Evolutionary conservation across 2,113 vertebrate genomes (phyloP), one percentile per base, ranked within the genome.

Genomic region (Rhipidura dahli): DNA sequence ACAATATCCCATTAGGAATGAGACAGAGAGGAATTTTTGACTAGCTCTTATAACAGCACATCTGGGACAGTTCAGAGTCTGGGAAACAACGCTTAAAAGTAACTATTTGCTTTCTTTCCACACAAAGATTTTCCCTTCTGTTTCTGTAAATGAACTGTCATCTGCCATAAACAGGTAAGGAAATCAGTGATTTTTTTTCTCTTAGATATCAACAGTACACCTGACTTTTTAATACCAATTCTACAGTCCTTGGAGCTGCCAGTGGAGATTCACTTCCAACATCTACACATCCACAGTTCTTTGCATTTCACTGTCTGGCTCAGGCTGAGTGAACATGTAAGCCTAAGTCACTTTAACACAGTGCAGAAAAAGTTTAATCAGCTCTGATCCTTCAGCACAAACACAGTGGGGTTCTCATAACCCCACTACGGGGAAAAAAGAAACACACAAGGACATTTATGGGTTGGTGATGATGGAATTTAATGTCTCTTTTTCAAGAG

Each of bases 121-220:
- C 26, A 72, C 14, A 72, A 76, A 76, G 18, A 10, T 45, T 51
- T 65, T 69, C 15, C n/a, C 12, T 83, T 56, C 21, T 53, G 0
- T 51, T 80, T 83, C 71, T 24, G 12, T 24, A 72, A 83, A 54
- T 1, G 3, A 2, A 5, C 54, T 53, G 24, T 40, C 15, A 49
- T 4, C 13, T 66, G 45, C 40, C 50, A 51, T 7, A 49, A 70
- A 66, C 0, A 0, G 13, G 17, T 50, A 84, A 37, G 13, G 61
- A 60, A 81, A 87, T 50, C 35, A 68, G 22, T 39, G 35, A 14
- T 64, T 40, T 3, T 0, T 68, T 84, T 89, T 77, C 33, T 65
- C 50, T 63, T 51, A 57, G 18, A 59, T 81, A 70, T 50, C 59
- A 88, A 37, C 21, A 47, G 11, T 17, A 59, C 13, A 81, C 6